Percentiles rank a stretch among this genome's conserved stretches.
phyloP scores from a whole-genome alignment of 1,140 invertebrate species.

The Drosophila sturtevanti region DNA sequence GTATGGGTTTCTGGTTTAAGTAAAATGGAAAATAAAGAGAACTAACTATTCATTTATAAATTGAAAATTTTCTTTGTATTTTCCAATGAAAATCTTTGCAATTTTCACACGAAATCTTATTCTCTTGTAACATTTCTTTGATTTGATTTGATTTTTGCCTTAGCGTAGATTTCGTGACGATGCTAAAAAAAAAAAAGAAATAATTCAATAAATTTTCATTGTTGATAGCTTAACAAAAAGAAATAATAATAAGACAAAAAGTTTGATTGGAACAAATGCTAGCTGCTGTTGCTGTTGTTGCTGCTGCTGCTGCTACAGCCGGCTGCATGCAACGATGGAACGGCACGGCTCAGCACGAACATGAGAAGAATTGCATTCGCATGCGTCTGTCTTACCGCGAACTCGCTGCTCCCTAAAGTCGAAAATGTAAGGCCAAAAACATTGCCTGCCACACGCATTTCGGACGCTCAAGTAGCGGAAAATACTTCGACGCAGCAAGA shows the following conservation, averaged over 20 bases:
- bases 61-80: background rate
- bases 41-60: background rate
- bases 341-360: conserved; percentile 52
- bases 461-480: conserved; percentile 54
- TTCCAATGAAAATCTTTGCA: background rate
- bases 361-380: conserved; percentile 5
- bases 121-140: conserved; percentile 1
- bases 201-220: conserved; percentile 65
- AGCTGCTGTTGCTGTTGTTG: background rate
- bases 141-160: conserved; percentile 9
- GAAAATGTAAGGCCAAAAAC: conserved; percentile 2
- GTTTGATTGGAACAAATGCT: conserved; percentile 52
- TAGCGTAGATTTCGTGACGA: conserved; percentile 40
- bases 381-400: background rate
- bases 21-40: background rate
- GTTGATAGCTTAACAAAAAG: conserved; percentile 60
- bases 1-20: background rate
- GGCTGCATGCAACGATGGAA: conserved; percentile 34
- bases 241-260: conserved; percentile 47
- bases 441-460: conserved; percentile 69
- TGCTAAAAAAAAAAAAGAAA: conserved; percentile 60
- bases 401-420: conserved; percentile 14
- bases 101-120: background rate
- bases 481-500: conserved; percentile 27
- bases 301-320: conserved; percentile 4